These are phyloP conservation scores for Drosophila fuyamai DNA, from an alignment of 1,140 invertebrate species.

Conservation along the genomic window DNA sequence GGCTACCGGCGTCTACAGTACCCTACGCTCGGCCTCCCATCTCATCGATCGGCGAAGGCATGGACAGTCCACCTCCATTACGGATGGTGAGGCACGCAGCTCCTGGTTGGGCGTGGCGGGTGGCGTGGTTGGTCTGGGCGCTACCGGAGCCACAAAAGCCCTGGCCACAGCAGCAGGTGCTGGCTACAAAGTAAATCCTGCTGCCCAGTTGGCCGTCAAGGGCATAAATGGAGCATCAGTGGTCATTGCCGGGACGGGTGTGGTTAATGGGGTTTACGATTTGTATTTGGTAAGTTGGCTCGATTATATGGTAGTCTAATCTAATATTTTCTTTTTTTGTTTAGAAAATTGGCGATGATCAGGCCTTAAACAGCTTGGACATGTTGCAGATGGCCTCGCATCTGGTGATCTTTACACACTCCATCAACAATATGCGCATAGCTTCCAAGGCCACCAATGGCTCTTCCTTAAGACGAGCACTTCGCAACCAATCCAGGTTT, in stretches of 20 bases:
- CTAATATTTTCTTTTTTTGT: no score
- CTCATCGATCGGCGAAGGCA: constrained; percentile 65
- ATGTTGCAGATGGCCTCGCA: constrained; percentile 69
- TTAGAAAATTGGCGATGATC: constrained; percentile 63
- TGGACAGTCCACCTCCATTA: constrained; percentile 55
- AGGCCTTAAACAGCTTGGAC: constrained; percentile 51
- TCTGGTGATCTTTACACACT: constrained; percentile 71
- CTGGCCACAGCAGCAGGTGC: constrained; percentile 26
- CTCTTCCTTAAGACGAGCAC: constrained; percentile 33
- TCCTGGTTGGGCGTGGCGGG: constrained; percentile 75
- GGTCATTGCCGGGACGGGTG: constrained; percentile 66
- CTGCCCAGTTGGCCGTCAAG: constrained; percentile 55
- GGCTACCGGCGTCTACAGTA: constrained; percentile 55
- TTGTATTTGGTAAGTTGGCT: constrained; percentile 54
- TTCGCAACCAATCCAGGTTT: constrained; percentile 50
- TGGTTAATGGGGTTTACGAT: constrained; percentile 65
- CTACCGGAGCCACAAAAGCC: constrained; percentile 62
- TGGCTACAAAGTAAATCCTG: constrained; percentile 38
- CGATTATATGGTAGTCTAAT: no score
- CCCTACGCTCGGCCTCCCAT: constrained; percentile 52
- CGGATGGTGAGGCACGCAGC: constrained; percentile 64
- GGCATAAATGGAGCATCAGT: constrained; percentile 70
- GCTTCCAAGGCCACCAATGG: constrained; percentile 64
- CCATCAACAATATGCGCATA: constrained; percentile 71
- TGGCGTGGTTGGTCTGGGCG: constrained; percentile 66